Conservation (phyloP, 2,888 invertebrate species). For the Heliconius hortense region DNA sequence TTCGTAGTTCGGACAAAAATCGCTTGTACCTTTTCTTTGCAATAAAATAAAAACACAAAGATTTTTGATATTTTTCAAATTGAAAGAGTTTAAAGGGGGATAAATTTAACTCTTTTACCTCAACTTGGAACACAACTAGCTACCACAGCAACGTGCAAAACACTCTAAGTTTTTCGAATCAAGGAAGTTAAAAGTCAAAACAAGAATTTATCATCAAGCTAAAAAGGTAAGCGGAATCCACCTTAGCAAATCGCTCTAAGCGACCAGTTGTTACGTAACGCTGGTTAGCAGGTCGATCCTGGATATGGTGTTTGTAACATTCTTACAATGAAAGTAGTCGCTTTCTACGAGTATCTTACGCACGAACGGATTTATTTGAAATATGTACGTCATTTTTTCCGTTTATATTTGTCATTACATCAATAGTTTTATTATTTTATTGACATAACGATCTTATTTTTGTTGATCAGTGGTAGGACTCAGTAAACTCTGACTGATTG, state of each 20-base stretch:
- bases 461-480: neutral
- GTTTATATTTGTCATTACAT: too few relatives aligned
- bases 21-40: neutral
- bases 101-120: neutral
- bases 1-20: neutral
- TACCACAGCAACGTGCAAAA: neutral
- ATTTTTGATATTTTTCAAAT: too few relatives aligned
- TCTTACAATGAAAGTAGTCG: slow-evolving; percentile 73
- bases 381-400: neutral
- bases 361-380: slow-evolving; percentile 53
- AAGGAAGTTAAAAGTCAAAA: slow-evolving; percentile 9
- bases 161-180: neutral
- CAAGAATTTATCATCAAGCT: slow-evolving; percentile 12
- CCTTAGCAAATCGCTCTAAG: slow-evolving; percentile 31
- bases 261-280: slow-evolving; percentile 35
- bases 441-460: neutral
- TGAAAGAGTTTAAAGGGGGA: too few relatives aligned
- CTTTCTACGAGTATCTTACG: slow-evolving; percentile 59
- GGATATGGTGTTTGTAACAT: slow-evolving; percentile 54
- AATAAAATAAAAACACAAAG: neutral
- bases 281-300: slow-evolving; percentile 47
- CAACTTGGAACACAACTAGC: neutral
- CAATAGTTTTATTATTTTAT: too few relatives aligned
- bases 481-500: neutral
- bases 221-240: slow-evolving; percentile 9